A percentile compares a stretch with the other conserved stretches of the same genome.
These are phyloP conservation scores for Cynocephalus volans DNA, from an alignment of 2,113 vertebrate genomes.

Conservation along the genomic window DNA sequence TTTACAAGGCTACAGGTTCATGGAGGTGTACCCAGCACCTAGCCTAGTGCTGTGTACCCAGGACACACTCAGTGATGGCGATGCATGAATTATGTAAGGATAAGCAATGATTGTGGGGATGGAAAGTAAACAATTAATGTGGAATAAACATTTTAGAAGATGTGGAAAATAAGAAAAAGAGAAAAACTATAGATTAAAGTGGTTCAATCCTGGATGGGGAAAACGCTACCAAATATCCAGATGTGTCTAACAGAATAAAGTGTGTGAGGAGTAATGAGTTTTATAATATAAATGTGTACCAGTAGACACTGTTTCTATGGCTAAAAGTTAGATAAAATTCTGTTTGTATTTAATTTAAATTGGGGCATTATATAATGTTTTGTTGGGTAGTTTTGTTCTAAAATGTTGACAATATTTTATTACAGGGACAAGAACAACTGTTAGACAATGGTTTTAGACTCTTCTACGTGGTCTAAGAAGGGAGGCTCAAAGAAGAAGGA, in stretches of 20 bases:
- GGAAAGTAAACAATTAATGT: background rate
- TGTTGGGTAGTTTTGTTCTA: background rate
- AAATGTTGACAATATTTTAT: background rate
- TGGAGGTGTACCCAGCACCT: too few species aligned
- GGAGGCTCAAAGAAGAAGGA: background rate
- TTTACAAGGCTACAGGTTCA: background rate
- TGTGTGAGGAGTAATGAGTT: background rate
- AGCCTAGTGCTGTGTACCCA: background rate
- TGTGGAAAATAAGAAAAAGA: background rate
- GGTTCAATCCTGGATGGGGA: background rate
- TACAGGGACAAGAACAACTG: background rate
- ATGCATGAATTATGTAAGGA: background rate
- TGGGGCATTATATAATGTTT: background rate
- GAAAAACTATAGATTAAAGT: background rate
- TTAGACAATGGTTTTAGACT: background rate
- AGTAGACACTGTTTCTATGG: background rate
- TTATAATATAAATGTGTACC: slow-evolving; percentile 2
- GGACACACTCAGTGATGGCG: background rate
- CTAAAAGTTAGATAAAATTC: background rate
- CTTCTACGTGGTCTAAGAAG: background rate
- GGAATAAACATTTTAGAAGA: background rate
- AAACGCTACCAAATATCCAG: background rate
- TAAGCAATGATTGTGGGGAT: background rate
- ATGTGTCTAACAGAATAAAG: background rate
- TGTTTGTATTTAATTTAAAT: background rate